Base-by-base conservation (phyloP, 2,888 invertebrate genomes). In the Platypus cylindrus region DNA sequence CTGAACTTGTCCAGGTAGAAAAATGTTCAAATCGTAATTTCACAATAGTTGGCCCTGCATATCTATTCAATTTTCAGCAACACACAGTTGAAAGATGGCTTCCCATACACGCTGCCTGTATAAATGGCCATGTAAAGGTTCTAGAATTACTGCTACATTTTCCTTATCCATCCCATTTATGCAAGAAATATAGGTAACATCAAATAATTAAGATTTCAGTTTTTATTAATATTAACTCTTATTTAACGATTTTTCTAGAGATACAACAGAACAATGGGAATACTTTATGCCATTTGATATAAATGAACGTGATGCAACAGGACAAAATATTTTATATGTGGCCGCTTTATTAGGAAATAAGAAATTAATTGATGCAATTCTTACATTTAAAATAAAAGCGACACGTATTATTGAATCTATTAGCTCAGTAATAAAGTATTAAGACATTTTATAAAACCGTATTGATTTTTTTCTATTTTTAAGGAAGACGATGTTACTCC, bases 51-150 rank as follows among this genome's bases (percentile, higher is more conserved):
- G 9, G 5, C 8, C 11, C 20, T 32, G 16, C 8, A 30, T 23
- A 5, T 17, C 9, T 11, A 34, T 41, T 40, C 14, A 17, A 13
- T 27, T 50, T 51, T 40, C 65, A 79, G 71, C 78, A 82, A 65
- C 74, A 81, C 45, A 94, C 93, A 0, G 87, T 90, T 0, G 93
- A 93, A 58, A 77, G 81, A 49, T 89, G 91, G 85, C 64, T 91
- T 41, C 93, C 94, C 0, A 67, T 93, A 14, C 95, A 95, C 65
- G 90, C 91, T 5, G 89, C 90, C 25, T 82, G 84, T 42, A 85
- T 90, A 52, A 86, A 87, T 50, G 90, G 89, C 0, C 89, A 91
- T 59, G 68, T 77, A 16, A 56, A 73, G 8, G 65, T 91, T 18
- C 72, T 93, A 36, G 79, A 85, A 36, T 62, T 83, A 34, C 66